These are phyloP conservation scores for Megalops cyprinoides DNA, from an alignment of 2,797 vertebrate species.

Conservation along the genomic window DNA sequence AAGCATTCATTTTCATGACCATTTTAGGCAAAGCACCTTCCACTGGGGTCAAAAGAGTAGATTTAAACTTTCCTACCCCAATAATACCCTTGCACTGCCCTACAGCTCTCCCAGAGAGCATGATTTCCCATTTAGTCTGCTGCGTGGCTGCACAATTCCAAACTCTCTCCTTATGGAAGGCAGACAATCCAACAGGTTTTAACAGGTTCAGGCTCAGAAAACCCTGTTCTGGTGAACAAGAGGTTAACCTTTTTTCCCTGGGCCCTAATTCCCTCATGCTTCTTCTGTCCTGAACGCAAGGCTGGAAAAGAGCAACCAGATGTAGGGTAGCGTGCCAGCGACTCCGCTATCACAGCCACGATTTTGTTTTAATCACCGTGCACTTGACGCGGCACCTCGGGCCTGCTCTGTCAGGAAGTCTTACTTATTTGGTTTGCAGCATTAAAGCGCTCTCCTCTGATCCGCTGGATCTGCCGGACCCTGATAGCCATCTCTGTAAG, in stretches of 20 bases:
- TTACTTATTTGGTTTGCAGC: slow-evolving; percentile 18
- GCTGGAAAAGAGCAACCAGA: slow-evolving; percentile 44
- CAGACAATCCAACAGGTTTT: neutral
- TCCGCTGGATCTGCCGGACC: slow-evolving; percentile 52
- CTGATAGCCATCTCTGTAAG: slow-evolving; percentile 71
- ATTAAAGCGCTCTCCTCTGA: slow-evolving; percentile 38
- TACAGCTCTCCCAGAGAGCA: neutral
- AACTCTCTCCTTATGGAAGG: neutral
- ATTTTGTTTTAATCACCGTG: slow-evolving; percentile 20
- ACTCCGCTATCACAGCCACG: slow-evolving; percentile 18
- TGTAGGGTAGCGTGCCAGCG: slow-evolving; percentile 36
- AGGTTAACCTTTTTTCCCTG: neutral
- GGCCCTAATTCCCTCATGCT: neutral
- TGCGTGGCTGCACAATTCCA: neutral
- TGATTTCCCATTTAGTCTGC: neutral
- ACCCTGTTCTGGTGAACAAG: neutral
- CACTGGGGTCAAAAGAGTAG: neutral
- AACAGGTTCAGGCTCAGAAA: no score
- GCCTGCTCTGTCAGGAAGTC: slow-evolving; percentile 25
- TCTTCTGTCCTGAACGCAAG: slow-evolving; percentile 37
- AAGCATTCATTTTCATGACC: neutral
- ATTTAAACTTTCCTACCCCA: no score
- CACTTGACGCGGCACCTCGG: slow-evolving; percentile 32
- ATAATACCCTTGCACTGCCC: neutral
- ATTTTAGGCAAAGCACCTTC: neutral